Base-by-base conservation (phyloP, 2,888 invertebrate genomes). In the Cheilosia vulpina region DNA sequence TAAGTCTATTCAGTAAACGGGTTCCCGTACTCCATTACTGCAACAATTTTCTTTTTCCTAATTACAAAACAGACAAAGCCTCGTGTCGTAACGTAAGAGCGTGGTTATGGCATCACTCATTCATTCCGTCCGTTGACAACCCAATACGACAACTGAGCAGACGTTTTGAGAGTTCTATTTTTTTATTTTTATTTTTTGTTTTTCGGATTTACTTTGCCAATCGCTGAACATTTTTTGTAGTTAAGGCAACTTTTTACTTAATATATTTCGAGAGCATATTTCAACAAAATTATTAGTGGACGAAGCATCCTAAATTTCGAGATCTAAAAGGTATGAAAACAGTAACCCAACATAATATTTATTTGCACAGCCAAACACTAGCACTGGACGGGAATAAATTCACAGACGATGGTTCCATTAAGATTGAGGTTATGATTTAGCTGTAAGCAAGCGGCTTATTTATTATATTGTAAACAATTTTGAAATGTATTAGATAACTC, bases 191-290 rank as follows among this genome's bases (percentile, higher is more conserved):
- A 62, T 60, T 21, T 73, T 50, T 53, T 45, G 52, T 55, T 72
- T 62, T 66, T 83, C 72, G 62, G 52, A 57, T 52, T 57, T 66
- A 76, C 57, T 65, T 77, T 83, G 77, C 57, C n/a, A 82, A 17
- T 77, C 5, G 53, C 7, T 66, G 47, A 60, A 83, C 72, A 72
- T 66, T 78, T 52, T 72, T 53, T 41, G 72, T 82, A 58, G 41
- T 41, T n/a, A 41, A 58, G 24, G 66, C 47, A 55, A 47, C 24
- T 43, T 31, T 31, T 52, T 34, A 50, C 21, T 58, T 19, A 4
- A 52, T 34, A 58, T n/a, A 19, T 38, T 38, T 38, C 4, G 11
- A 17, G 21, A 34, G 52, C 41, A 58, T 50, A 60, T 52, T 19
- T 27, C 15, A 38, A 6, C 58, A 52, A 38, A 27, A n/a, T 27